Percentiles rank a stretch among this genome's conserved stretches.
Conservation (phyloP, 1,140 invertebrate species). For the Globodera rostochiensis region DNA sequence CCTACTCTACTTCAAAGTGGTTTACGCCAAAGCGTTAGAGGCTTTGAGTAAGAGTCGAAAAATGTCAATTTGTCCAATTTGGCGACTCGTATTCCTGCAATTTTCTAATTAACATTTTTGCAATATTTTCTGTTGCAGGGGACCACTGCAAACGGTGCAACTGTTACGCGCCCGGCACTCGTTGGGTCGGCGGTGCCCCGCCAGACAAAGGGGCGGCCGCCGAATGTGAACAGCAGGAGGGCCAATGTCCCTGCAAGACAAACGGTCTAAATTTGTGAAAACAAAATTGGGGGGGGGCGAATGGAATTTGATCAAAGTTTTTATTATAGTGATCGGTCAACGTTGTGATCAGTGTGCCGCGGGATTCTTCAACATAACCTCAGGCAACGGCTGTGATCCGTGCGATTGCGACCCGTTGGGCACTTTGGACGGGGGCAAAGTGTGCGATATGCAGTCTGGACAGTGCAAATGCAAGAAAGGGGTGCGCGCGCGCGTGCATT, state of each 20-base stretch:
- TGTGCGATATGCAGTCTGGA: slow-evolving; percentile 79
- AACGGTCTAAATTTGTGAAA: not conserved
- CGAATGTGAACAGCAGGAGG: slow-evolving; percentile 79
- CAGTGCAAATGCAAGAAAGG: slow-evolving; percentile 79
- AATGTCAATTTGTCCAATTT: no score
- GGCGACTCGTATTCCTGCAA: no score
- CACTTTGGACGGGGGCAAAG: slow-evolving; percentile 73
- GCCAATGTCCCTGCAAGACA: slow-evolving; percentile 80
- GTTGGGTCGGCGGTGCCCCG: slow-evolving; percentile 42
- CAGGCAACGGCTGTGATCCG: slow-evolving; percentile 74
- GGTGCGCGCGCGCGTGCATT: slow-evolving; percentile 68
- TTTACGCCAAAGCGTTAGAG: no score
- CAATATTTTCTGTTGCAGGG: not conserved
- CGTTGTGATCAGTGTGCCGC: slow-evolving; percentile 46
- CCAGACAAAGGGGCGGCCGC: not conserved
- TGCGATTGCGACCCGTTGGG: slow-evolving; percentile 85
- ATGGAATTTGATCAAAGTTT: no score
- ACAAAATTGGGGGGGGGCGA: no score
- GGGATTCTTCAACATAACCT: slow-evolving; percentile 78
- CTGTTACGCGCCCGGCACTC: slow-evolving; percentile 82
- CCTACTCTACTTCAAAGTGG: no score
- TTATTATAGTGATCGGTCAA: no score
- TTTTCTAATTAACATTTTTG: not conserved
- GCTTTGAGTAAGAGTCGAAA: no score
- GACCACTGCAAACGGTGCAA: slow-evolving; percentile 56